Evolutionary conservation across 2,113 vertebrate genomes (phyloP), one percentile per base, ranked within the genome.

Genomic region (Eulemur macaco): DNA sequence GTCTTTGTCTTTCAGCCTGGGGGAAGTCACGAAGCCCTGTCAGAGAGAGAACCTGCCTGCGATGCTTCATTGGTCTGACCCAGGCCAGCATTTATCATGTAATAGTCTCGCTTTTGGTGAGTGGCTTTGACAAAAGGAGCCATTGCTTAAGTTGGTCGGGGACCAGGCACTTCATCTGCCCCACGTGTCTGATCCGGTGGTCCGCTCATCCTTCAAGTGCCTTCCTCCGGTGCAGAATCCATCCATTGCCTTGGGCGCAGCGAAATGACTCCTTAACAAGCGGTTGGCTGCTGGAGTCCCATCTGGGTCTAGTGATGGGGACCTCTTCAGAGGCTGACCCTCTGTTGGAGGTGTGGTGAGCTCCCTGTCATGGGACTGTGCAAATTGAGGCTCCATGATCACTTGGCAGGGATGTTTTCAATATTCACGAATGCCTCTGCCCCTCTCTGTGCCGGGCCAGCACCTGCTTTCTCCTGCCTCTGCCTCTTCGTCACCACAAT

Each of bases 111-210:
- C 31, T 63, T 77, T 87, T n/a, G 89, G 89, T 88, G 86, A 87
- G 77, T 77, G 86, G 89, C 94, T 94, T 77, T 96, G 86, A 96
- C 74, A 77, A 96, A 96, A 85, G 92, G 63, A 84, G 60, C 85
- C 86, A 27, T 34, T 81, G 81, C 80, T 95, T 73, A 71, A 76
- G 77, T 25, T 76, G 89, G 64, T 93, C 81, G 18, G 76, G 82
- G 77, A 80, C 71, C 81, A 85, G 76, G 77, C 60, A 52, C 86
- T 97, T 95, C 56, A 90, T 92, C 74, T 84, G 71, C 69, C 54
- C 68, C 64, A 29, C 1, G 23, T 92, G 92, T 88, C 45, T 0
- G 20, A 80, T 96, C 31, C n/a, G 39, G 69, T 0, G 0, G 56
- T 80, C 50, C n/a, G 37, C 58, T 85, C 89, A 93, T 92, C 74